phyloP scores from a whole-genome alignment of 2,888 invertebrate species.

The Ischnus inquisitorius region DNA sequence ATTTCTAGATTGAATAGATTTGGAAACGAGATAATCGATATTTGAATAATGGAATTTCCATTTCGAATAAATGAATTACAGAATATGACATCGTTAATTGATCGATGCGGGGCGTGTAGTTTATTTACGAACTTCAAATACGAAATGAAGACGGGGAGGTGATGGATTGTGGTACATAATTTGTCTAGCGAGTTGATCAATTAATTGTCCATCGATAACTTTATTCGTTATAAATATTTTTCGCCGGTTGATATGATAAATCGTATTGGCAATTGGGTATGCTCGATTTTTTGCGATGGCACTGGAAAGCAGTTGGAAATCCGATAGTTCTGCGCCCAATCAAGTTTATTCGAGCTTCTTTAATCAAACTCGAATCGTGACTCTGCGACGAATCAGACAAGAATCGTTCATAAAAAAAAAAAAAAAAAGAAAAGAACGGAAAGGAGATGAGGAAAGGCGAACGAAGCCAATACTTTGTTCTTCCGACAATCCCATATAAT shows the following conservation, averaged over 20 bases:
- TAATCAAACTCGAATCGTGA: conserved; percentile 43
- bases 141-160: background rate
- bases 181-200: background rate
- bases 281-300: background rate
- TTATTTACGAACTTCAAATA: background rate
- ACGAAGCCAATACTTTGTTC: conserved; percentile 42
- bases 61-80: background rate
- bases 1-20: background rate
- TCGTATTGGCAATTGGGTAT: background rate
- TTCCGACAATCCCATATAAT: conserved; percentile 42
- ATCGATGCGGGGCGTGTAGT: background rate
- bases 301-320: background rate
- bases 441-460: conserved; percentile 1
- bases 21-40: background rate
- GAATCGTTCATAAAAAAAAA: background rate
- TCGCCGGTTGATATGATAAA: background rate
- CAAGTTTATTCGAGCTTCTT: conserved; percentile 7
- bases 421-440: background rate
- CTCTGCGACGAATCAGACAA: conserved; percentile 23
- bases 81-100: background rate
- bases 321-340: background rate
- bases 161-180: conserved; percentile 4
- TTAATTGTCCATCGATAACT: conserved; percentile 11
- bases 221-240: conserved; percentile 2
- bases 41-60: background rate